These are phyloP conservation scores for Chymomyza procnemis DNA, from an alignment of 2,888 invertebrate genomes.

Conservation along the genomic window DNA sequence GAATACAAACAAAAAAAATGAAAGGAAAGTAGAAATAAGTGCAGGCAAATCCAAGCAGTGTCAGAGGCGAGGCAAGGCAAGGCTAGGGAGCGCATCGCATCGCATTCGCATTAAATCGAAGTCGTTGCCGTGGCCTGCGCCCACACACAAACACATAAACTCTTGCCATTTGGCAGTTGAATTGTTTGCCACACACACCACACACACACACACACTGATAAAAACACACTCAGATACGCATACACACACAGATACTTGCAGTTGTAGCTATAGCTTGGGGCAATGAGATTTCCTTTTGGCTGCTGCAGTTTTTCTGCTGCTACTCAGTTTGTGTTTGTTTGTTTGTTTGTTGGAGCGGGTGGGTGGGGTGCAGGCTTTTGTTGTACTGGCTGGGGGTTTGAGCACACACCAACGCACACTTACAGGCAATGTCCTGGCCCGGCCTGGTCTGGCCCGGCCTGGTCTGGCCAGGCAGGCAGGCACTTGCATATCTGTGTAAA, in stretches of 20 bases:
- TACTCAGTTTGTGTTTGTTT: constrained; percentile 36
- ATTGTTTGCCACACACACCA: constrained; percentile 39
- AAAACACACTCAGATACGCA: background rate
- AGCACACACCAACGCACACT: constrained; percentile 18
- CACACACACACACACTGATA: background rate
- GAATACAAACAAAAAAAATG: too few relatives aligned
- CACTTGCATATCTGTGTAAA: constrained; percentile 77
- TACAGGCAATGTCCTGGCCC: constrained; percentile 1
- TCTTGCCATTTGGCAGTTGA: constrained; percentile 66
- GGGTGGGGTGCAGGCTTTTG: background rate
- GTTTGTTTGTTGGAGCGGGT: constrained; percentile 9
- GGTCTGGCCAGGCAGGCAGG: constrained; percentile 1
- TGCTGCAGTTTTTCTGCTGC: background rate
- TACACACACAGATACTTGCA: background rate
- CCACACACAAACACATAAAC: constrained; percentile 28
- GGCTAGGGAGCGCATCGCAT: constrained; percentile 49
- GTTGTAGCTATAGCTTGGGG: background rate
- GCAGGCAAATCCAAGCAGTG: constrained; percentile 37
- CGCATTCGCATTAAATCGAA: constrained; percentile 75
- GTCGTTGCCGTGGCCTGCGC: constrained; percentile 31
- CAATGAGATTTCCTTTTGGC: background rate
- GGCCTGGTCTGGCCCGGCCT: background rate
- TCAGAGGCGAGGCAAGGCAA: constrained; percentile 34
- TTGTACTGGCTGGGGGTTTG: constrained; percentile 5
- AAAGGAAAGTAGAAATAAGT: constrained; percentile 27